Conservation (phyloP, 2,113 vertebrate genomes). For the Cyanoderma ruficeps region DNA sequence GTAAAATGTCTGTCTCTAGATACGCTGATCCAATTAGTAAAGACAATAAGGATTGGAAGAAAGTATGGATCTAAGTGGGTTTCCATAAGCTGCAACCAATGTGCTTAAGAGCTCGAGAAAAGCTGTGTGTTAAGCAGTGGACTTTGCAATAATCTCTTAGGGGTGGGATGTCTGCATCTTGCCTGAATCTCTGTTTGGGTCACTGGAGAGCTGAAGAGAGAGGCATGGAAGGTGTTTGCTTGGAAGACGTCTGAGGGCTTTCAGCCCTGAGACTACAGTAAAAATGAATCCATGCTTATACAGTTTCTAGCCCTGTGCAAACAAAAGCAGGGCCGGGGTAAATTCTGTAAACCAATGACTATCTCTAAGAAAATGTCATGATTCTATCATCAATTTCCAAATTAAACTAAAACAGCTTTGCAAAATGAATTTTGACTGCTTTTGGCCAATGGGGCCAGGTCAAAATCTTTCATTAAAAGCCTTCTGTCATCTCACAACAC, state of each 20-base stretch:
- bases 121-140: slow-evolving; percentile 20
- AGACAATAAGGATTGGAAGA: slow-evolving; percentile 54
- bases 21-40: not conserved
- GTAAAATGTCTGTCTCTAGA: not conserved
- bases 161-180: not conserved
- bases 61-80: slow-evolving; percentile 57
- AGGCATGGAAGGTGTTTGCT: not conserved
- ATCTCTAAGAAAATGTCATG: not conserved
- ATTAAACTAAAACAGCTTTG: not conserved
- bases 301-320: not conserved
- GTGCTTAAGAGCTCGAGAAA: slow-evolving; percentile 54
- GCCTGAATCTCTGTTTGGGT: not conserved
- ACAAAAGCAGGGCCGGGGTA: not conserved
- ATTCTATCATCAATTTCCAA: not conserved
- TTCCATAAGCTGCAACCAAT: slow-evolving; percentile 34
- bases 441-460: not conserved
- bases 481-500: not conserved
- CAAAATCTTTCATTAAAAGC: not conserved
- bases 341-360: not conserved
- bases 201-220: not conserved
- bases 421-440: not conserved
- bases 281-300: not conserved
- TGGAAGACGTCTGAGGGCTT: not conserved
- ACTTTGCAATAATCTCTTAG: slow-evolving; percentile 3
- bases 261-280: not conserved